phyloP scores from a whole-genome alignment of 2,888 invertebrate genomes.

The Hirtodrosophila duncani region DNA sequence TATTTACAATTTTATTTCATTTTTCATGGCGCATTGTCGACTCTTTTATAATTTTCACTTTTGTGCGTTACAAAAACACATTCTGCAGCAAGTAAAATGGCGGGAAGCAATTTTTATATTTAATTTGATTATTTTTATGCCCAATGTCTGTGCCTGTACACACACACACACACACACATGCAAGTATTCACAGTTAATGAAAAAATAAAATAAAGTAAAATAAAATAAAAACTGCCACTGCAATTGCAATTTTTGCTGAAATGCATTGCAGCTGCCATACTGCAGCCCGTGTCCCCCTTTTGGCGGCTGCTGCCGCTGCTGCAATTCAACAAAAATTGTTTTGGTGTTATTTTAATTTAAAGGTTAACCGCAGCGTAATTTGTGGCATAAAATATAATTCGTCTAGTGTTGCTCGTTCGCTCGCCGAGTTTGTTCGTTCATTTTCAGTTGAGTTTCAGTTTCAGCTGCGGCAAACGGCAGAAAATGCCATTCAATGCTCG shows the following conservation, averaged over 20 bases:
- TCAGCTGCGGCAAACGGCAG: slow-evolving; percentile 16
- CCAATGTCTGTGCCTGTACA: slow-evolving; percentile 61
- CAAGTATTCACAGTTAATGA: slow-evolving; percentile 51
- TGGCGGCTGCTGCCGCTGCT: background rate
- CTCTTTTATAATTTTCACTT: slow-evolving; percentile 50
- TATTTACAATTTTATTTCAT: slow-evolving; percentile 70
- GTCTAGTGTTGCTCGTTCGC: slow-evolving; percentile 46
- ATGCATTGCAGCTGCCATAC: slow-evolving; percentile 65
- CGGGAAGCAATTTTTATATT: slow-evolving; percentile 51
- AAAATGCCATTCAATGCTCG: slow-evolving; percentile 37
- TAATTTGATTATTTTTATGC: slow-evolving; percentile 77
- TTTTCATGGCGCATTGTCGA: slow-evolving; percentile 26
- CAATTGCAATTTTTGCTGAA: slow-evolving; percentile 45
- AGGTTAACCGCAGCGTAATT: slow-evolving; percentile 75
- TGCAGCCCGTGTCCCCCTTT: background rate
- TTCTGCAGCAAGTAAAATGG: slow-evolving; percentile 37
- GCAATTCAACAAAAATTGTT: slow-evolving; percentile 64
- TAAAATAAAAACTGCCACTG: slow-evolving; percentile 28
- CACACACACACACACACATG: slow-evolving; percentile 5
- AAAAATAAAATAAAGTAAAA: slow-evolving; percentile 16
- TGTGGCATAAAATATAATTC: slow-evolving; percentile 74
- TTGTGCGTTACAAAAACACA: slow-evolving; percentile 30
- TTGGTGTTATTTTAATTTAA: slow-evolving; percentile 75
- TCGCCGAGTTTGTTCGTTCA: background rate
- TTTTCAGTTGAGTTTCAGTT: slow-evolving; percentile 1